Percentiles rank a stretch among this genome's conserved stretches.
Conservation (phyloP, 2,888 invertebrate genomes). For the Aradus depressus region DNA sequence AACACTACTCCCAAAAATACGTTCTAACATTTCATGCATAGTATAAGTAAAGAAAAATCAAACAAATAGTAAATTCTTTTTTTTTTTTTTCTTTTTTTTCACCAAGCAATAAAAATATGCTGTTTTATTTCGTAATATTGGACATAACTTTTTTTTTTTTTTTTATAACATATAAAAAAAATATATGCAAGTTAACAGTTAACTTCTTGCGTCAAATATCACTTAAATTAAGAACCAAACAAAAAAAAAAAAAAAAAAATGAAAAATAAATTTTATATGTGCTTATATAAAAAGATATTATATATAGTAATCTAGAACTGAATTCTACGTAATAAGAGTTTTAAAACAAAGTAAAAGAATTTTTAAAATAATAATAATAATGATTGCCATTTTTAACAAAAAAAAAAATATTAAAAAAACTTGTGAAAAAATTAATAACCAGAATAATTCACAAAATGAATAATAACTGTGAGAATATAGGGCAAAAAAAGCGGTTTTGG, state of each 20-base stretch:
- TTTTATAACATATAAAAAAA: slow-evolving; percentile 25
- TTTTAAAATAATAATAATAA: slow-evolving; percentile 19
- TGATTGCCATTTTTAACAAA: too few relatives aligned
- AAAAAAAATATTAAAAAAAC: too few relatives aligned
- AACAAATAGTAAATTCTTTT: slow-evolving; percentile 21
- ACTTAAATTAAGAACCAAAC: slow-evolving; percentile 21
- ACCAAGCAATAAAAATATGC: slow-evolving; percentile 22
- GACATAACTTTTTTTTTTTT: slow-evolving; percentile 21
- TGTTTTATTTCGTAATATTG: slow-evolving; percentile 23
- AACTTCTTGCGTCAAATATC: slow-evolving; percentile 30
- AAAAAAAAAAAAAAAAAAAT: slow-evolving; percentile 25
- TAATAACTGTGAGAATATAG: slow-evolving; percentile 27
- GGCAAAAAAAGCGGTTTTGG: slow-evolving; percentile 7
- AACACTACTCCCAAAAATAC: slow-evolving; percentile 25
- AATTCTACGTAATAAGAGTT: slow-evolving; percentile 27
- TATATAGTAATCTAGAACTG: slow-evolving; percentile 28
- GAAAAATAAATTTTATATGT: slow-evolving; percentile 25
- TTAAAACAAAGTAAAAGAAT: slow-evolving; percentile 21
- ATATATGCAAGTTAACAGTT: slow-evolving; percentile 27
- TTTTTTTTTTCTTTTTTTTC: neutral
- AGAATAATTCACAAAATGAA: slow-evolving; percentile 27
- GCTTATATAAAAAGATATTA: slow-evolving; percentile 24
- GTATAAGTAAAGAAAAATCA: slow-evolving; percentile 17
- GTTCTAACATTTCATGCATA: slow-evolving; percentile 19
- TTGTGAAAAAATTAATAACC: slow-evolving; percentile 28